Evolutionary conservation across 2,888 invertebrate species (phyloP).

Genomic region (Drosophila engyochracea): DNA sequence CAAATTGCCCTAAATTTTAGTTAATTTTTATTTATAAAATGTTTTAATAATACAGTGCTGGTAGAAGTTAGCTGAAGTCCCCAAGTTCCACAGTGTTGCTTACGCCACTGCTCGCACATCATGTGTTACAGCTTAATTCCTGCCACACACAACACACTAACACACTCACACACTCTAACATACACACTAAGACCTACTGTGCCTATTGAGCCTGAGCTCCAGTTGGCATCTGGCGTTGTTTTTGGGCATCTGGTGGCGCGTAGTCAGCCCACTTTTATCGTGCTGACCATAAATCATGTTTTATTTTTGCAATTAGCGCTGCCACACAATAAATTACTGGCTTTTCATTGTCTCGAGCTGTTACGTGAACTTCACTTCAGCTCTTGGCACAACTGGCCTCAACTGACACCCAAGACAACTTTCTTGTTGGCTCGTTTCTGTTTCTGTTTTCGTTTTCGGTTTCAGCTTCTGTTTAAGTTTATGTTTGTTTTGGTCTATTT

Average conservation of each 20-base stretch:
- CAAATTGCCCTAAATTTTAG: not conserved
- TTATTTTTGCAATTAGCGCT: constrained; percentile 76
- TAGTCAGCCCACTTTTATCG: constrained; percentile 52
- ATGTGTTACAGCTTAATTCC: constrained; percentile 57
- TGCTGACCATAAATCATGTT: constrained; percentile 74
- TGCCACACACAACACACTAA: constrained; percentile 21
- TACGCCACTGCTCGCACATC: constrained; percentile 33
- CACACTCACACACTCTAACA: constrained; percentile 5
- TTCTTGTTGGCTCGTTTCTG: not conserved
- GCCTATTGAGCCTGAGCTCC: constrained; percentile 21
- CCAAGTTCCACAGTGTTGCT: not conserved
- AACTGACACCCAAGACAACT: constrained; percentile 6
- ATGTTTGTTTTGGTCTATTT: constrained; percentile 55
- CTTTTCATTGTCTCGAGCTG: constrained; percentile 74
- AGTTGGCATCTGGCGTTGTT: constrained; percentile 33
- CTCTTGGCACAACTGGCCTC: constrained; percentile 16
- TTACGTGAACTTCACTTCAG: constrained; percentile 32
- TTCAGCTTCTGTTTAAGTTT: not conserved
- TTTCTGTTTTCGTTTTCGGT: not conserved
- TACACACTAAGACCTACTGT: constrained; percentile 20
- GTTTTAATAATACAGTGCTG: not conserved
- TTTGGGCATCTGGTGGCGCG: constrained; percentile 28
- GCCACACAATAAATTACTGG: constrained; percentile 76
- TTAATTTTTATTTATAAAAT: not conserved
- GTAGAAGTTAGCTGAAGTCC: not conserved